Conservation (phyloP, 30 jellyfish, hydroid and myxozoan species). For the Aurelia coerulea region DNA sequence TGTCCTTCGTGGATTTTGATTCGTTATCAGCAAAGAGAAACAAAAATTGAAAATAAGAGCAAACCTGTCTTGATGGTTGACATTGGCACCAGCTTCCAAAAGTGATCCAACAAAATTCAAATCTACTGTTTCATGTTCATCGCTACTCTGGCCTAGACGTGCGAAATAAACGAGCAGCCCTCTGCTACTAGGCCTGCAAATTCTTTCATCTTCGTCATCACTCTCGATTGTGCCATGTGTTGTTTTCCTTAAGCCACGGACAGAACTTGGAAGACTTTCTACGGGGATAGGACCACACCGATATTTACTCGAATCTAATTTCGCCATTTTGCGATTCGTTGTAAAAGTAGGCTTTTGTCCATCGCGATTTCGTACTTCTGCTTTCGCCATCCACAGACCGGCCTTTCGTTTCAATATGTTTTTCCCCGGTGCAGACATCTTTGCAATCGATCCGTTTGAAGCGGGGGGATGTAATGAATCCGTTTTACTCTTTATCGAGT, state of each 20-base stretch:
- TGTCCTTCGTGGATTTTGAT: too few species aligned
- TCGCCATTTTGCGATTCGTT: slow-evolving; percentile 8
- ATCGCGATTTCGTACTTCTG: not conserved
- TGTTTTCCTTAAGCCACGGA: slow-evolving; percentile 2
- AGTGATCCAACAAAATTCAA: slow-evolving; percentile 75
- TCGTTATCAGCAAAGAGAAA: too few species aligned
- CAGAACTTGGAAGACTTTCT: slow-evolving; percentile 43
- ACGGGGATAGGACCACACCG: slow-evolving; percentile 70
- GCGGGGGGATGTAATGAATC: too few species aligned
- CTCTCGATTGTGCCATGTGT: slow-evolving; percentile 59
- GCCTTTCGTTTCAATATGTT: not conserved
- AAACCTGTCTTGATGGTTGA: slow-evolving; percentile 75
- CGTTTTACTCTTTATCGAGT: too few species aligned
- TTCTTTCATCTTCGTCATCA: slow-evolving; percentile 58
- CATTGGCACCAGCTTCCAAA: slow-evolving; percentile 85
- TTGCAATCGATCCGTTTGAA: too few species aligned
- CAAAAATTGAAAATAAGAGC: not conserved
- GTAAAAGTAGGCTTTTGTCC: not conserved
- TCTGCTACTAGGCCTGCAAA: slow-evolving; percentile 64
- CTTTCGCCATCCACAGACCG: not conserved
- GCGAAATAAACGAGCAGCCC: slow-evolving; percentile 59
- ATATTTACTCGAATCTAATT: slow-evolving; percentile 32
- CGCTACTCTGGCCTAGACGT: slow-evolving; percentile 63
- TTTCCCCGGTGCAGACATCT: too few species aligned
- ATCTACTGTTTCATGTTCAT: slow-evolving; percentile 78